These are phyloP conservation scores for Phortica okadai DNA, from an alignment of 2,888 invertebrate species.

Conservation along the genomic window DNA sequence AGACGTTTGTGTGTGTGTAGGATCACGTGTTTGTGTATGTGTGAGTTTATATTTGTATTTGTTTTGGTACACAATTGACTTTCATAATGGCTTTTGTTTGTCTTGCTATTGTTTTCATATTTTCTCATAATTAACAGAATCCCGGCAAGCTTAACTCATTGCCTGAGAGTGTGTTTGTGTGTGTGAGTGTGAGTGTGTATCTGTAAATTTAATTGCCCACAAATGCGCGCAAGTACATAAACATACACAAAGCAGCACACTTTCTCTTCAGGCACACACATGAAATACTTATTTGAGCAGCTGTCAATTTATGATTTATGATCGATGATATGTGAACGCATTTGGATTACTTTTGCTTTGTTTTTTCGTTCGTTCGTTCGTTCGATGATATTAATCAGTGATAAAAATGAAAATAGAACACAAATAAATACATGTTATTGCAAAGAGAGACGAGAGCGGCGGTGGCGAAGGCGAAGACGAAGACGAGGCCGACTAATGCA, in stretches of 20 bases:
- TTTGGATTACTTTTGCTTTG: neutral
- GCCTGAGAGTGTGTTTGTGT: slow-evolving; percentile 8
- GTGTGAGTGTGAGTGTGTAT: neutral
- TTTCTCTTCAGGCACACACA: neutral
- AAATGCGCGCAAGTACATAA: neutral
- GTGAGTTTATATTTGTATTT: neutral
- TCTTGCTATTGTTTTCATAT: slow-evolving; percentile 41
- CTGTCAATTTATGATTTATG: slow-evolving; percentile 28
- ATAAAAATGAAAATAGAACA: neutral
- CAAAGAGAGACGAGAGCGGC: neutral
- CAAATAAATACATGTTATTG: neutral
- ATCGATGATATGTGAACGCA: neutral
- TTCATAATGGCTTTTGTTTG: slow-evolving; percentile 24
- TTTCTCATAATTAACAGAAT: slow-evolving; percentile 47
- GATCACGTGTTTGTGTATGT: neutral
- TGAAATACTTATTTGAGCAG: neutral
- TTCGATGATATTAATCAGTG: neutral
- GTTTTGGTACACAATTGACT: slow-evolving; percentile 9
- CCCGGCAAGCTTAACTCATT: neutral
- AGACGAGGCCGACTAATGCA: neutral
- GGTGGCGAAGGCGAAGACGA: neutral
- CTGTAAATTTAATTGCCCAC: slow-evolving; percentile 6
- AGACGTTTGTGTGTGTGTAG: slow-evolving; percentile 25
- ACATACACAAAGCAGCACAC: neutral
- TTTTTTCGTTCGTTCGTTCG: neutral